Evolutionary conservation across 2,797 vertebrate species (phyloP).

Genomic region (Carduelis carduelis): DNA sequence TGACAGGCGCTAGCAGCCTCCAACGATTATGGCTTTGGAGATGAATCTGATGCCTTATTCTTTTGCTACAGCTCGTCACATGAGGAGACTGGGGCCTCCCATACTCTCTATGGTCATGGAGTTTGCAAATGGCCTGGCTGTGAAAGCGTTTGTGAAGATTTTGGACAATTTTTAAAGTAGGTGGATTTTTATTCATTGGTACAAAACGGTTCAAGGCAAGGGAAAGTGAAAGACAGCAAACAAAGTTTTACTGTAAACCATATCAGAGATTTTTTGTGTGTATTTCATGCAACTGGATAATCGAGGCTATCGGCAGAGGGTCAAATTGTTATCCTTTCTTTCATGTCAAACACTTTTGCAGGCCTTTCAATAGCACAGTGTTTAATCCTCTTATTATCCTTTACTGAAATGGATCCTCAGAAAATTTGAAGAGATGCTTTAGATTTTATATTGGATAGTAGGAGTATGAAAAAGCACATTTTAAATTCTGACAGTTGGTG

Average conservation of each 20-base stretch:
- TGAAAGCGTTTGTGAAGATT: constrained; percentile 98
- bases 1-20: constrained; percentile 80
- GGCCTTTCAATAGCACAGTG: constrained; percentile 33
- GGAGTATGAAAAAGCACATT: background rate
- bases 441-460: constrained; percentile 28
- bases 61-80: constrained; percentile 89
- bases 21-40: constrained; percentile 77
- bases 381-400: constrained; percentile 39
- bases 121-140: constrained; percentile 99
- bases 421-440: constrained; percentile 52
- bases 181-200: constrained; percentile 59
- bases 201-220: background rate
- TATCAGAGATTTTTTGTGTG: background rate
- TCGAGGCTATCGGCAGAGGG: background rate
- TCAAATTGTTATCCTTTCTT: constrained; percentile 23
- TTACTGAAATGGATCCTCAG: constrained; percentile 18
- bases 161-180: constrained; percentile 99
- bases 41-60: constrained; percentile 77
- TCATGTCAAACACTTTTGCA: constrained; percentile 45
- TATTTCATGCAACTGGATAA: constrained; percentile 44
- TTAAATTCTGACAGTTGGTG: constrained; percentile 6
- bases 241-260: constrained; percentile 4
- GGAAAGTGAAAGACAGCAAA: background rate
- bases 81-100: constrained; percentile 92
- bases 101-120: constrained; percentile 97